These are phyloP conservation scores for Corythornis cristatus DNA, from an alignment of 2,113 vertebrate genomes.

Conservation along the genomic window DNA sequence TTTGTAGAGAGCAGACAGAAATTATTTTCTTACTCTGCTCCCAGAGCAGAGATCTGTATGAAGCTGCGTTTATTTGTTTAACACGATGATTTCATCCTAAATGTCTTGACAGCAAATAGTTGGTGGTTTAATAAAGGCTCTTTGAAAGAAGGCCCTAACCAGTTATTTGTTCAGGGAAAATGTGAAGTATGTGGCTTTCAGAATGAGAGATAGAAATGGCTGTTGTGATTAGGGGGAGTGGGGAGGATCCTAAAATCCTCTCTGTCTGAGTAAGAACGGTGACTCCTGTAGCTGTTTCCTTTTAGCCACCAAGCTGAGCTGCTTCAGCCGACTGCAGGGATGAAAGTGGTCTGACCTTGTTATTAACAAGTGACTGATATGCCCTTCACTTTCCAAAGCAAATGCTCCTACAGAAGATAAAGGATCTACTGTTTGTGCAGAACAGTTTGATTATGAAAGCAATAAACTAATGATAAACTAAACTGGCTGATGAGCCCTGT, in stretches of 20 bases:
- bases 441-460: background rate
- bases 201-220: slow-evolving; percentile 40
- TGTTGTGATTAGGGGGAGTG: slow-evolving; percentile 40
- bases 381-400: background rate
- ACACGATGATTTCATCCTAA: slow-evolving; percentile 85
- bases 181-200: slow-evolving; percentile 55
- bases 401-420: background rate
- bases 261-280: background rate
- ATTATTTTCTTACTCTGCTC: slow-evolving; percentile 86
- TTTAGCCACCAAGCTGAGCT: background rate
- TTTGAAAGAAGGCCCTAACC: slow-evolving; percentile 73
- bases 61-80: slow-evolving; percentile 87
- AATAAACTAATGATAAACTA: background rate
- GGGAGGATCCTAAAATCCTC: background rate
- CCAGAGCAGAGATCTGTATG: slow-evolving; percentile 82
- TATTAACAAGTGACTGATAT: slow-evolving; percentile 20
- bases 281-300: background rate
- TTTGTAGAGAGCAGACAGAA: slow-evolving; percentile 84
- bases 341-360: slow-evolving; percentile 38
- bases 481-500: background rate
- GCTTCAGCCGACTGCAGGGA: background rate
- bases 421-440: background rate
- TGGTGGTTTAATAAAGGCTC: slow-evolving; percentile 83
- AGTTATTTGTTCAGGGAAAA: slow-evolving; percentile 71
- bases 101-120: slow-evolving; percentile 84